Evolutionary conservation across 1,140 invertebrate genomes (phyloP).

Genomic region (Varroa destructor): DNA sequence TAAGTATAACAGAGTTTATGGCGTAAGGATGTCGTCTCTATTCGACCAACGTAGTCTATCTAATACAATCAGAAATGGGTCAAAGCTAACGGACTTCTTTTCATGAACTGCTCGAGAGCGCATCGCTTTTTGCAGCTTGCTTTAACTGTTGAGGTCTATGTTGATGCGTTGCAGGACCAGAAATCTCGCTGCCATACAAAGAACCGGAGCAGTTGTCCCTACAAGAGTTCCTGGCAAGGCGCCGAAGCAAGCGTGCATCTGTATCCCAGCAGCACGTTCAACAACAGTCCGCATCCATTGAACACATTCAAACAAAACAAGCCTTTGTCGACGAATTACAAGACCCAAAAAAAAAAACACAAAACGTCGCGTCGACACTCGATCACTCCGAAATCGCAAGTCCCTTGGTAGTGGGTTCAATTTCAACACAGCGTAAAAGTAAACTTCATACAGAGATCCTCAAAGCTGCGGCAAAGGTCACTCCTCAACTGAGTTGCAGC

Average conservation of each 20-base stretch:
- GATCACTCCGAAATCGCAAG: no score
- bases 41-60: not conserved
- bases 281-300: no score
- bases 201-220: constrained; percentile 20
- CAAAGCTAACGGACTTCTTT: no score
- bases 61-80: no score
- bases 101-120: no score
- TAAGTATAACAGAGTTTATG: not conserved
- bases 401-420: no score
- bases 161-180: not conserved
- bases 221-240: constrained; percentile 11
- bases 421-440: not conserved
- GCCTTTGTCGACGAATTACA: no score
- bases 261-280: no score
- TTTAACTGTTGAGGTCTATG: not conserved
- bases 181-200: constrained; percentile 17
- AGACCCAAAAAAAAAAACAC: no score
- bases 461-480: constrained; percentile 17
- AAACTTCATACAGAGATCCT: constrained; percentile 17
- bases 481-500: constrained; percentile 14
- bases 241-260: constrained; percentile 10
- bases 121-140: not conserved
- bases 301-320: no score
- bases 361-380: no score
- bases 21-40: not conserved